Percentiles rank a stretch among this genome's conserved stretches.
Conservation (phyloP, 1,140 invertebrate species). For the Centruroides vittatus region DNA sequence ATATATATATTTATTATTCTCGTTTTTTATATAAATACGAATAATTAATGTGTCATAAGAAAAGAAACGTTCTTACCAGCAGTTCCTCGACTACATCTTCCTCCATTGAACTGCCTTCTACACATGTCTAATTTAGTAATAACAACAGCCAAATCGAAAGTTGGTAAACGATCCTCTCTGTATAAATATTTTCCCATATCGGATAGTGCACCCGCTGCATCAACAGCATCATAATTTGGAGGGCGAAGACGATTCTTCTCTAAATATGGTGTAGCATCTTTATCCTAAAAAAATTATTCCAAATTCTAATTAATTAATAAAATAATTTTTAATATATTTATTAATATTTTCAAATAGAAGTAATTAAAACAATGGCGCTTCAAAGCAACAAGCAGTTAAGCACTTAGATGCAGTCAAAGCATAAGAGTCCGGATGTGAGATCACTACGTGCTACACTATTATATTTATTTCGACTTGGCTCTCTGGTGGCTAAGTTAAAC, state of each 20-base stretch:
- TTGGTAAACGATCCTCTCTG: constrained; percentile 76
- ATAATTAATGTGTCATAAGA: neutral
- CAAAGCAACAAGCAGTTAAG: too few species aligned
- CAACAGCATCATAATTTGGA: constrained; percentile 71
- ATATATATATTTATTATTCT: too few species aligned
- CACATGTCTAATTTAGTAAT: constrained; percentile 98
- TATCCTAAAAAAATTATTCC: constrained; percentile 54
- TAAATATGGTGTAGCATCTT: constrained; percentile 86
- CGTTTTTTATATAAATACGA: too few species aligned
- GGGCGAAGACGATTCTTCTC: constrained; percentile 66
- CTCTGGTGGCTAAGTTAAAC: too few species aligned
- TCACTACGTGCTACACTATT: too few species aligned
- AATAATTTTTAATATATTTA: too few species aligned
- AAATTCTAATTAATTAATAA: too few species aligned
- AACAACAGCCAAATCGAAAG: constrained; percentile 88
- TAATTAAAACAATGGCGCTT: too few species aligned
- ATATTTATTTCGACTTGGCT: too few species aligned
- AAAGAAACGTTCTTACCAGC: constrained; percentile 56
- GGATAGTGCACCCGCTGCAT: constrained; percentile 81
- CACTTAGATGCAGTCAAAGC: too few species aligned
- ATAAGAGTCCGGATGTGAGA: neutral
- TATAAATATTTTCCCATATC: constrained; percentile 96
- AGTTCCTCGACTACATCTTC: constrained; percentile 91
- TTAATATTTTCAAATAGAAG: too few species aligned
- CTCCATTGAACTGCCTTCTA: constrained; percentile 81